Base-by-base conservation (phyloP, 2,888 invertebrate species). In the Archips xylosteana region DNA sequence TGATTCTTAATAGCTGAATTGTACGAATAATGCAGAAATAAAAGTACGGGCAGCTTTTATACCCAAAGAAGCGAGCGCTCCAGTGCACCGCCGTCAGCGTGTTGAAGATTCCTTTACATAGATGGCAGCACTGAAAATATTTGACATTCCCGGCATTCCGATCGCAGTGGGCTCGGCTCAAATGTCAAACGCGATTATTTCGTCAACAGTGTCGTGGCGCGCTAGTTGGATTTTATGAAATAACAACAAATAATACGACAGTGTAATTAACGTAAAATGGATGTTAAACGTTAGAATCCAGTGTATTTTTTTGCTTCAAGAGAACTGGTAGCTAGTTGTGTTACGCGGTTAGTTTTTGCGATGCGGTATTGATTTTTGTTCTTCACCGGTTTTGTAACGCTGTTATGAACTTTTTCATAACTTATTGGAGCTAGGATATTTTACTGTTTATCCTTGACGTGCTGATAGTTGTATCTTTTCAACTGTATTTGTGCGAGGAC, bases 131-230 rank as follows among this genome's bases (percentile, higher is more conserved):
- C 95, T 95, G 95, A 95, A 93, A 95, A 96, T 96, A 96, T 95
- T 95, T 96, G 94, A 95, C 95, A 96, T 96, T 95, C 96, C 95
- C 83, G 83, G 89, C 94, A 96, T 96, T 95, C 96, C 96, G 85
- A 91, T 89, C 92, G 95, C 94, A 92, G 95, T 95, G 95, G 96
- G 95, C 96, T 95, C 95, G 96, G 95, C 95, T 95, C 95, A 96
- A 96, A 96, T 96, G 96, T 96, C 96, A 96, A 96, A 96, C 95
- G 95, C 91, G 89, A 93, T 92, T 94, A 95, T 94, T 94, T 94
- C 94, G 92, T 95, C 94, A 94, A 94, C 94, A 94, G 94, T 92
- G 88, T 88, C 91, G 92, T 91, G 91, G 92, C 92, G 94, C 91
- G 93, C 87, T 91, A 94, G 94, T 92, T 93, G 94, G 89, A 89